Evolutionary conservation across 2,797 vertebrate species (phyloP).

Genomic region (Leucoraja ocellata): DNA sequence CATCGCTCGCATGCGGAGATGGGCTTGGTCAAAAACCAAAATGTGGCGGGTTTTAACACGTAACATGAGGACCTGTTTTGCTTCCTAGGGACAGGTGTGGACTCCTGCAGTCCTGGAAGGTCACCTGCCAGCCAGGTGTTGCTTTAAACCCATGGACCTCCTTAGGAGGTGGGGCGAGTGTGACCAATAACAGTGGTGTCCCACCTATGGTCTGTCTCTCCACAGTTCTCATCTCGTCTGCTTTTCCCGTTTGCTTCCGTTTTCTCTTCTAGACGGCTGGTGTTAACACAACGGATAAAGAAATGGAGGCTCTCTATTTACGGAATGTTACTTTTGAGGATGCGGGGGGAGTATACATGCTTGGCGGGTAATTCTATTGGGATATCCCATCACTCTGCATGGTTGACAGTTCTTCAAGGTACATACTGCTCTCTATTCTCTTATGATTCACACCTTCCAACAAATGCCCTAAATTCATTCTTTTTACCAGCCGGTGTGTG

Average conservation of each 20-base stretch:
- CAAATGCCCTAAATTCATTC: background rate
- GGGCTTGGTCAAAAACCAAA: constrained; percentile 59
- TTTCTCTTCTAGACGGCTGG: constrained; percentile 90
- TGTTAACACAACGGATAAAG: constrained; percentile 98
- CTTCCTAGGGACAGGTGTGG: constrained; percentile 49
- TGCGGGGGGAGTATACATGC: constrained; percentile 98
- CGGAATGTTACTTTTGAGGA: constrained; percentile 99
- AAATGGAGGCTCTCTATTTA: constrained; percentile 98
- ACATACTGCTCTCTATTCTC: constrained; percentile 70
- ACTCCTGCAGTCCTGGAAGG: constrained; percentile 43
- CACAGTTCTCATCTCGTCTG: constrained; percentile 50
- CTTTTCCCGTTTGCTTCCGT: constrained; percentile 72
- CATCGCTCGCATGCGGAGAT: constrained; percentile 84
- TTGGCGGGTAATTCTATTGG: constrained; percentile 99
- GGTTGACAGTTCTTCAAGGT: constrained; percentile 99
- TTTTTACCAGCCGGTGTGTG: background rate
- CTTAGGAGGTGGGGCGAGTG: constrained; percentile 61
- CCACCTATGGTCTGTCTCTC: background rate
- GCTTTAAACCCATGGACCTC: constrained; percentile 48
- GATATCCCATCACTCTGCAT: constrained; percentile 99
- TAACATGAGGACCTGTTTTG: background rate
- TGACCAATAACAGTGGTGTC: constrained; percentile 43
- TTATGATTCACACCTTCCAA: background rate
- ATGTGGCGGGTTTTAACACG: constrained; percentile 76
- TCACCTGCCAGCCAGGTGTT: constrained; percentile 47